Evolutionary conservation across 2,888 invertebrate genomes (phyloP).

Genomic region (Platycnemis pennipes): DNA sequence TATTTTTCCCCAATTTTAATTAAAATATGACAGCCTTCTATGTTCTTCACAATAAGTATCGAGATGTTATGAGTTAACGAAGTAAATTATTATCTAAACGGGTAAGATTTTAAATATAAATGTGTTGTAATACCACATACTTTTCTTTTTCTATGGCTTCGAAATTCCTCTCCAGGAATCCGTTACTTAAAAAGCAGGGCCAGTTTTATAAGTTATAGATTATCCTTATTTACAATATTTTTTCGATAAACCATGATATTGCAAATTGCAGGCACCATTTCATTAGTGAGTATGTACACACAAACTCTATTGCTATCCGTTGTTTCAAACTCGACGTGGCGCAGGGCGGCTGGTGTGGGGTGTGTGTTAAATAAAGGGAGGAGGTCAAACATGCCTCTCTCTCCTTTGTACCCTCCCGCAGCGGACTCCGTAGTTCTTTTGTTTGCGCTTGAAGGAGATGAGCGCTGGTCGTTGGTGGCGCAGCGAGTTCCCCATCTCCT

Average conservation of each 20-base stretch:
- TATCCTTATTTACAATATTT: not conserved
- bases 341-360: not conserved
- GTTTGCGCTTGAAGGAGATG: not conserved
- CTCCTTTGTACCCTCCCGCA: not conserved
- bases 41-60: too few relatives aligned
- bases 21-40: too few relatives aligned
- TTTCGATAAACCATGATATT: not conserved
- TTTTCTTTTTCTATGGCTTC: too few relatives aligned
- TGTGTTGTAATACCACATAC: too few relatives aligned
- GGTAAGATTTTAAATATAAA: too few relatives aligned
- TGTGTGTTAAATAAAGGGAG: not conserved
- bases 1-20: too few relatives aligned
- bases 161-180: too few relatives aligned
- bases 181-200: too few relatives aligned
- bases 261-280: not conserved
- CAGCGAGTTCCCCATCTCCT: not conserved
- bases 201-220: too few relatives aligned
- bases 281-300: not conserved
- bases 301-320: not conserved
- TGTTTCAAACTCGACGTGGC: not conserved
- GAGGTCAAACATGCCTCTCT: not conserved
- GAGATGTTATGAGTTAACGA: too few relatives aligned
- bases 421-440: constrained; percentile 14
- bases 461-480: not conserved
- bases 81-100: too few relatives aligned